Evolutionary conservation across 2,888 invertebrate genomes (phyloP).

Genomic region (Steinernema carpocapsae): DNA sequence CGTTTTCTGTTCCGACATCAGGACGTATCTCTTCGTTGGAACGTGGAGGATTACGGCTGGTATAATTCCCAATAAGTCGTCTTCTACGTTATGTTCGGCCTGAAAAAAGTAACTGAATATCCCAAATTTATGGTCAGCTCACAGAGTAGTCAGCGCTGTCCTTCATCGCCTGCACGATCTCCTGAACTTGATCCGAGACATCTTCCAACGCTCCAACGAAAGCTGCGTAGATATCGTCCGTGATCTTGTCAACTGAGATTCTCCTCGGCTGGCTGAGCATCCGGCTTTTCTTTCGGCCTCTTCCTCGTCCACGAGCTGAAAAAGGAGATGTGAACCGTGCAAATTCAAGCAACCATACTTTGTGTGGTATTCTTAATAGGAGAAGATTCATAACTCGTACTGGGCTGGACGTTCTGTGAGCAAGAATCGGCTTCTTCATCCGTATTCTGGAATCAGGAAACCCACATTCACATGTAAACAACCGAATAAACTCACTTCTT

Average conservation of each 20-base stretch:
- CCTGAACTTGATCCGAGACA: not conserved
- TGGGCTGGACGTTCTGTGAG: no score
- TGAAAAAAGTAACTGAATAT: not conserved
- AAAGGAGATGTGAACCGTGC: no score
- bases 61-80: not conserved
- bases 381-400: no score
- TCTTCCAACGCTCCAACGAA: not conserved
- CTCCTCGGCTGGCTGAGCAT: not conserved
- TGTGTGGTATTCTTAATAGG: no score
- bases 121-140: not conserved
- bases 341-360: no score
- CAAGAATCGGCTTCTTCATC: no score
- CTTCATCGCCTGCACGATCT: not conserved
- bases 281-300: not conserved
- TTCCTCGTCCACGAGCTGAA: not conserved
- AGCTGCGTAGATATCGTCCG: slow-evolving; percentile 19
- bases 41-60: slow-evolving; percentile 10
- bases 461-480: no score
- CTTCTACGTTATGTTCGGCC: not conserved
- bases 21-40: slow-evolving; percentile 14
- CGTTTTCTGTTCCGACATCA: not conserved
- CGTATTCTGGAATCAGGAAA: no score
- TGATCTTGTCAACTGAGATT: not conserved
- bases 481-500: no score
- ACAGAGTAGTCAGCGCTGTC: slow-evolving; percentile 12